These are phyloP conservation scores for Sinocyclocheilus anshuiensis DNA, from an alignment of 2,113 vertebrate genomes.

Conservation along the genomic window DNA sequence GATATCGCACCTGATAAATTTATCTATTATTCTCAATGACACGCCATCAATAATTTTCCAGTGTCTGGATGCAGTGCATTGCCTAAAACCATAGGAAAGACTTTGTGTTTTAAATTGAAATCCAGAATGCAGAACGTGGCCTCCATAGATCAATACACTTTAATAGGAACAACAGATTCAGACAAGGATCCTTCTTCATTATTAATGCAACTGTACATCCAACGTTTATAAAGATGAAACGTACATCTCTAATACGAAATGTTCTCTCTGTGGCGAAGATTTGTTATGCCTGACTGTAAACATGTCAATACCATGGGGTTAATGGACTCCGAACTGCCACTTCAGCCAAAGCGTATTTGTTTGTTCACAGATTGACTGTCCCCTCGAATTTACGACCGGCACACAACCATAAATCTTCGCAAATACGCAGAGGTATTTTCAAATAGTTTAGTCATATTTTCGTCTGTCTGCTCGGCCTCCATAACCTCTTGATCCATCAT, in stretches of 20 bases:
- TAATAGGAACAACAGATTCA: background rate
- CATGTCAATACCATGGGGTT: conserved; percentile 31
- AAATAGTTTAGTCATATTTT: conserved; percentile 32
- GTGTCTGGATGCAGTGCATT: background rate
- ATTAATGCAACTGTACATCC: conserved; percentile 17
- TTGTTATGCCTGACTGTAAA: conserved; percentile 31
- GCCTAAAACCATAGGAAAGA: background rate
- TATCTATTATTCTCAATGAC: background rate
- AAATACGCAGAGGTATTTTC: conserved; percentile 26
- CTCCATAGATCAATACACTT: conserved; percentile 21
- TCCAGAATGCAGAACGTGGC: background rate
- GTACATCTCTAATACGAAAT: background rate
- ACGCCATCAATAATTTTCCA: background rate
- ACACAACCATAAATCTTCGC: conserved; percentile 10
- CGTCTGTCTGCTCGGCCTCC: background rate
- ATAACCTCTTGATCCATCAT: conserved; percentile 36
- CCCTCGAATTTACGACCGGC: conserved; percentile 18
- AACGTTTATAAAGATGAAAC: background rate
- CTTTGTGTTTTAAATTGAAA: conserved; percentile 19
- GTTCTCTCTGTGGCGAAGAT: conserved; percentile 24
- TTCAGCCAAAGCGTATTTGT: conserved; percentile 38
- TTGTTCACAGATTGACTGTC: conserved; percentile 39
- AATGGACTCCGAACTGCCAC: conserved; percentile 39
- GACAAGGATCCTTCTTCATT: conserved; percentile 7
- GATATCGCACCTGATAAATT: conserved; percentile 4